These are phyloP conservation scores for Ceriagrion tenellum DNA, from an alignment of 2,888 invertebrate species.

Conservation along the genomic window DNA sequence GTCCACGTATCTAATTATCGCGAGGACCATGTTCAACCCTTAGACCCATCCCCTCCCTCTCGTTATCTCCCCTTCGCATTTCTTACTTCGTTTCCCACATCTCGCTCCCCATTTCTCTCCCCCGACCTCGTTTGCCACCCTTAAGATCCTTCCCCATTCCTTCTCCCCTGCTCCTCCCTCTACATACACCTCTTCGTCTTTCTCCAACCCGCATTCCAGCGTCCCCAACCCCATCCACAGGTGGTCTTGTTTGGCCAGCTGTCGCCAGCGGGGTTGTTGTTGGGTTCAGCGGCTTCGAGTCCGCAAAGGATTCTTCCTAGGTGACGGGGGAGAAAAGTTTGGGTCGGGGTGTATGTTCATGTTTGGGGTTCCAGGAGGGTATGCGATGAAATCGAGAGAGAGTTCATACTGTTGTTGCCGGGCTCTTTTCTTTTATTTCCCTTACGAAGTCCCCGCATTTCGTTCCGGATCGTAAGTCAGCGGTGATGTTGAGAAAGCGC, in stretches of 20 bases:
- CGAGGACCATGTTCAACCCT: not conserved
- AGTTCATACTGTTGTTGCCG: slow-evolving; percentile 6
- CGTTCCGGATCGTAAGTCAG: slow-evolving; percentile 5
- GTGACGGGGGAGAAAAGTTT: not conserved
- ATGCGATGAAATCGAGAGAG: not conserved
- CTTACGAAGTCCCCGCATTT: not conserved
- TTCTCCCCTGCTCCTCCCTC: not conserved
- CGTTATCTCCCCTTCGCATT: not conserved
- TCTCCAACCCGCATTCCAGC: not conserved
- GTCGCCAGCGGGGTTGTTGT: not conserved
- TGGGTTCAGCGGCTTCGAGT: not conserved
- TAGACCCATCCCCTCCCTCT: not conserved
- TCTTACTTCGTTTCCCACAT: not conserved
- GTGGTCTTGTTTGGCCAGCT: slow-evolving; percentile 66
- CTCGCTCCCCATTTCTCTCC: not conserved
- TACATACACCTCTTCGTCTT: not conserved
- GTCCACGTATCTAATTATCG: not conserved
- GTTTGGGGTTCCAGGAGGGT: not conserved
- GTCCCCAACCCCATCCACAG: slow-evolving; percentile 42
- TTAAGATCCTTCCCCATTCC: not conserved
- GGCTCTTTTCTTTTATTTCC: not conserved
- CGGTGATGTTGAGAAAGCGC: not conserved
- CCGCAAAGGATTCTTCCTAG: not conserved
- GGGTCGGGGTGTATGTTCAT: not conserved
- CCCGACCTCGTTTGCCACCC: not conserved